phyloP scores from a whole-genome alignment of 1,140 invertebrate genomes.

The Galleria mellonella region DNA sequence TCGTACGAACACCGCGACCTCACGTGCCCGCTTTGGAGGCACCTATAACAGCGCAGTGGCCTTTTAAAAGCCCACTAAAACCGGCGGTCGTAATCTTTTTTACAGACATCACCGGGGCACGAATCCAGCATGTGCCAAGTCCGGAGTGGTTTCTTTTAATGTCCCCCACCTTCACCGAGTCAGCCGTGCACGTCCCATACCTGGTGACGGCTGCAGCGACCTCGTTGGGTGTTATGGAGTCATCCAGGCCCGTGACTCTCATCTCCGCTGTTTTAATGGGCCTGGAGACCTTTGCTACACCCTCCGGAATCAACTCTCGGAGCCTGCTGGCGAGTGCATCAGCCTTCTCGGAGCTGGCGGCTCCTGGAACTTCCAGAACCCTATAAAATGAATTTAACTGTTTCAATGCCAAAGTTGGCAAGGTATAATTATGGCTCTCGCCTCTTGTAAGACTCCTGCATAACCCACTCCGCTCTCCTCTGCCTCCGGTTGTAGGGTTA shows the following conservation, averaged over 20 bases:
- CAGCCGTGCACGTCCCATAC: slow-evolving; percentile 1
- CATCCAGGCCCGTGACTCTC: slow-evolving; percentile 6
- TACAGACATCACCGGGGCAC: slow-evolving; percentile 8
- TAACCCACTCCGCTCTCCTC: background rate
- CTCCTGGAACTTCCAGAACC: slow-evolving; percentile 10
- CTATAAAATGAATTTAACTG: background rate
- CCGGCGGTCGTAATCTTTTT: slow-evolving; percentile 4
- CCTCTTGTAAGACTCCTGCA: background rate
- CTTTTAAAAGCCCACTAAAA: slow-evolving; percentile 7
- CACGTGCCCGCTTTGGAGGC: slow-evolving; percentile 8
- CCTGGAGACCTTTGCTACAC: background rate
- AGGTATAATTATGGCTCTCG: background rate
- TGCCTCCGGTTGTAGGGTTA: slow-evolving; percentile 1
- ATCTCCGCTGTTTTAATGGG: slow-evolving; percentile 5
- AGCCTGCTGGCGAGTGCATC: slow-evolving; percentile 10
- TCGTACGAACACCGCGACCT: slow-evolving; percentile 1
- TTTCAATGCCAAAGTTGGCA: slow-evolving; percentile 4
- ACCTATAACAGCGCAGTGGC: slow-evolving; percentile 15
- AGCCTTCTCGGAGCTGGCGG: slow-evolving; percentile 1
- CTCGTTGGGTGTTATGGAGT: slow-evolving; percentile 5
- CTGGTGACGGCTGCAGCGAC: slow-evolving; percentile 2
- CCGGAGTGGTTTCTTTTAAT: background rate
- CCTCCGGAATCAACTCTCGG: background rate
- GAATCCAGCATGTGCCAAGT: background rate
- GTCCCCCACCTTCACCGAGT: slow-evolving; percentile 8